These are phyloP conservation scores for Noctuana brunneofusca DNA, from an alignment of 2,888 invertebrate species.

Conservation along the genomic window DNA sequence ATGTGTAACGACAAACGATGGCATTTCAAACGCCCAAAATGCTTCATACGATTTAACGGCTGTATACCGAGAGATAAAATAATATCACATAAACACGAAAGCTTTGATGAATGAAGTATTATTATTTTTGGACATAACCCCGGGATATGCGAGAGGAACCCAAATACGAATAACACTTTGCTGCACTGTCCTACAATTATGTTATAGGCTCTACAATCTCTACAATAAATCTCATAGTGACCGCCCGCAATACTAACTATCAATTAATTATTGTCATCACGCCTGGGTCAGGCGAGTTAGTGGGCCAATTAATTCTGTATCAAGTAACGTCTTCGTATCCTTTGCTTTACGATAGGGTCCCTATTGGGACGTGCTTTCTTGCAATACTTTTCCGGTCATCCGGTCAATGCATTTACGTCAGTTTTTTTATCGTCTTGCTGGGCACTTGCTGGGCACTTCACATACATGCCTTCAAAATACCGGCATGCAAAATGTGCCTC, in stretches of 20 bases:
- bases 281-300: slow-evolving; percentile 27
- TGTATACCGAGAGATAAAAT: too few species aligned
- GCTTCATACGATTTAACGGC: too few species aligned
- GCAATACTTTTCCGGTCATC: background rate
- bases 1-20: background rate
- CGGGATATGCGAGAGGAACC: too few species aligned
- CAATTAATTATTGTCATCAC: slow-evolving; percentile 25
- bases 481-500: too few species aligned
- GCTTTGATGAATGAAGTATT: too few species aligned
- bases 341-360: slow-evolving; percentile 1
- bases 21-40: too few species aligned
- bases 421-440: too few species aligned
- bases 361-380: background rate
- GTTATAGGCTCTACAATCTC: background rate
- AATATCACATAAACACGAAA: too few species aligned
- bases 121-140: too few species aligned
- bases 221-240: slow-evolving; percentile 14
- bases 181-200: background rate
- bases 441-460: too few species aligned
- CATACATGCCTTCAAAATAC: too few species aligned
- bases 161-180: background rate
- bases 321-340: slow-evolving; percentile 9
- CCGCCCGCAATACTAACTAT: slow-evolving; percentile 1
- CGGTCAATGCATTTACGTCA: background rate
- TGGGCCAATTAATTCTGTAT: slow-evolving; percentile 22